phyloP scores from a whole-genome alignment of 2,797 vertebrate species.

The Silurus lanzhouensis region DNA sequence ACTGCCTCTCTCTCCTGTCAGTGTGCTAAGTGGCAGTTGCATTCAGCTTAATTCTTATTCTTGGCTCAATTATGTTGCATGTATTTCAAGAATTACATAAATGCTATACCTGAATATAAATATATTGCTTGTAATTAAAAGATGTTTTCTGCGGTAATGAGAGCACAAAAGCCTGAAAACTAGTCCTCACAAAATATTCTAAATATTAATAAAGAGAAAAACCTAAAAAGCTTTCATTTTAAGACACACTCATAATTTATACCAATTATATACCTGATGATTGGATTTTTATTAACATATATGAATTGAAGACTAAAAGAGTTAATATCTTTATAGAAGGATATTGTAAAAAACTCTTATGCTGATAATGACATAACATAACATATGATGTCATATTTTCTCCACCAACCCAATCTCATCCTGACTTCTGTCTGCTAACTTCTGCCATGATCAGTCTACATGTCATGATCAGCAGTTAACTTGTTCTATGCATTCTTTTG shows the following conservation, averaged over 20 bases:
- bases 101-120: background rate
- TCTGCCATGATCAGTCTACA: background rate
- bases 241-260: background rate
- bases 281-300: background rate
- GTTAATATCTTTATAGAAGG: background rate
- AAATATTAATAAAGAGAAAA: background rate
- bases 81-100: background rate
- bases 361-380: too few species aligned
- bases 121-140: background rate
- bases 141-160: background rate
- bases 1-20: background rate
- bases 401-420: background rate
- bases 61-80: background rate
- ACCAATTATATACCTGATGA: background rate
- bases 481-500: background rate
- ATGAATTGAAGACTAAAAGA: background rate
- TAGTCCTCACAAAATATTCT: background rate
- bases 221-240: background rate
- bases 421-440: background rate
- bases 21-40: background rate
- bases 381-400: background rate
- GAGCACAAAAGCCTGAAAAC: too few species aligned
- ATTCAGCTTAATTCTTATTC: background rate
- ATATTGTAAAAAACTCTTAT: background rate
- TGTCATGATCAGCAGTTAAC: background rate